Base-by-base conservation (phyloP, 2,797 vertebrate genomes). In the Esox masquinongy region DNA sequence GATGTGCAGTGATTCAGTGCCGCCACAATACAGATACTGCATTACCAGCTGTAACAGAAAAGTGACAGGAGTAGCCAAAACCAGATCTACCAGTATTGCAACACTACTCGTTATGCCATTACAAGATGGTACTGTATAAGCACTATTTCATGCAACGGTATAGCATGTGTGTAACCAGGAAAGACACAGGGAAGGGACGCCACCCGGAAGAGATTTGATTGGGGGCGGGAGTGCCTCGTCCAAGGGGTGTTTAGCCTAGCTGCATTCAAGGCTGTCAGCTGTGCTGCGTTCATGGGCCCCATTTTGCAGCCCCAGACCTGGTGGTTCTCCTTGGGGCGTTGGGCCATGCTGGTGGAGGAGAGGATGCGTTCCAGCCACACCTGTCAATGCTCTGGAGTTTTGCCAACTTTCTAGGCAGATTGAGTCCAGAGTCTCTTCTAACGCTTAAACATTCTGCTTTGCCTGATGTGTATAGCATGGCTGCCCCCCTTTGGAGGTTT, bases 1-100 rank as follows among this genome's bases (percentile, higher is more conserved):
- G 91, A 99, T 98, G 90, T 99, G 95, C 87, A 99, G 92, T 17
- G 95, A 95, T 87, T 99, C 98, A 0, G 98, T 96, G 83, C 97
- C 97, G 75, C 98, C 97, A 0, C 93, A 97, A 89, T 99, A 99
- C 77, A 99, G 95, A 85, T 98, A 99, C 95, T 99, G 97, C 98
- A 99, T 99, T 83, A 99, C 96, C 93, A 99, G 83, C 97, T 99
- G 93, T 43, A 95, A 96, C 68, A 92, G 70, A 95, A 6, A 22
- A 72, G 36, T 59, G n/a, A 16, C 16, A 22, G 8, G 29, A 39
- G 39, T 7, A 26, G 63, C 63, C 26, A 17, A 51, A 68, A 34
- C 15, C 22, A 11, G n/a, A 19, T 7, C 17, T 56, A 56, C 7
- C n/a, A n/a, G n/a, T 59, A 22, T 4, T 19, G 16, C 49, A 31